These are phyloP conservation scores for Eira barbara DNA, from an alignment of 2,113 vertebrate genomes.

Conservation along the genomic window DNA sequence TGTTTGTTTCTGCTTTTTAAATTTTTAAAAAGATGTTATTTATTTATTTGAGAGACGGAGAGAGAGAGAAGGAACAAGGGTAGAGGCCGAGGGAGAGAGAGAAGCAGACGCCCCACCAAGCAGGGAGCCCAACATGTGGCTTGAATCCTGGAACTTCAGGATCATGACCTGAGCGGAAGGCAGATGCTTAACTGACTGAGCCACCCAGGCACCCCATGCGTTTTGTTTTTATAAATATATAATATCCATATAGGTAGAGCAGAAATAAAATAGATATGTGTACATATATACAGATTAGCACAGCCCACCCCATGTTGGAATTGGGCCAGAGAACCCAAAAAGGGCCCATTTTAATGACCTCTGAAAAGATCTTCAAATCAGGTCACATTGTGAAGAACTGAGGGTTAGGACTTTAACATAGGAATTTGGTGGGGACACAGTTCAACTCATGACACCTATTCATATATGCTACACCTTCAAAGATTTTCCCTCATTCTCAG, in stretches of 20 bases:
- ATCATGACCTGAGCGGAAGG: neutral
- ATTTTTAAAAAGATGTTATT: neutral
- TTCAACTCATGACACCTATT: neutral
- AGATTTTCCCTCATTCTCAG: neutral
- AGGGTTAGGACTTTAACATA: neutral
- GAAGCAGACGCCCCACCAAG: neutral
- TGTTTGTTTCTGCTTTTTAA: neutral
- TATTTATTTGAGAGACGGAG: neutral
- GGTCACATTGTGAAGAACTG: neutral
- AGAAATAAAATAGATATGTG: neutral
- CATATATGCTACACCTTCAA: neutral
- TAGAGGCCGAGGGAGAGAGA: neutral
- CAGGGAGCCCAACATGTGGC: neutral
- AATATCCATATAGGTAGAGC: neutral
- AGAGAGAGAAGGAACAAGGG: neutral
- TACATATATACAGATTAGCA: neutral
- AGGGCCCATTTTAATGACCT: neutral
- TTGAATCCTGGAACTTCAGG: neutral
- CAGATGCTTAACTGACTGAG: neutral
- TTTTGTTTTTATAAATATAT: neutral
- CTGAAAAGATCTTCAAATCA: neutral
- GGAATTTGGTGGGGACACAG: neutral
- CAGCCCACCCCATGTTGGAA: neutral
- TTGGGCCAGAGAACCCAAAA: neutral
- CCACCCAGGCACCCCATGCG: neutral